Conservation (phyloP, 2,888 invertebrate species). For the Selenia dentaria region DNA sequence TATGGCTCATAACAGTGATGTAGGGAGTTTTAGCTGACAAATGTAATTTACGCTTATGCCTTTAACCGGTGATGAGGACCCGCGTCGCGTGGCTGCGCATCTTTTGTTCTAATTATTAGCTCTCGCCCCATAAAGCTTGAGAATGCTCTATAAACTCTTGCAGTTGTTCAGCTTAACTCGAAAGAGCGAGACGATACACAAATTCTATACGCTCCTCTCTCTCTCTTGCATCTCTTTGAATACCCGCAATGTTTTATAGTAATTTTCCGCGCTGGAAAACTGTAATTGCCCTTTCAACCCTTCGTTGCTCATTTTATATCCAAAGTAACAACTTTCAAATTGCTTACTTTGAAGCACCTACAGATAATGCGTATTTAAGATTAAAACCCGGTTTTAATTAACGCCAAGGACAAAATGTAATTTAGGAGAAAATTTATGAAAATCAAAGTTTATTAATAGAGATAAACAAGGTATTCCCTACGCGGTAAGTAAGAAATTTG, state of each 20-base stretch:
- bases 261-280: slow-evolving; percentile 48
- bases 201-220: slow-evolving; percentile 32
- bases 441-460: slow-evolving; percentile 22
- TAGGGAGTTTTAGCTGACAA: too few relatives aligned
- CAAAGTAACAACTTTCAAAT: slow-evolving; percentile 51
- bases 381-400: slow-evolving; percentile 27
- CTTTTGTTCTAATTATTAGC: slow-evolving; percentile 78
- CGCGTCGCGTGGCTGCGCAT: slow-evolving; percentile 77
- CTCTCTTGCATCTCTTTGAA: slow-evolving; percentile 36
- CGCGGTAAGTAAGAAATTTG: slow-evolving; percentile 9
- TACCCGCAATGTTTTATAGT: slow-evolving; percentile 48
- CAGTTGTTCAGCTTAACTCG: slow-evolving; percentile 52
- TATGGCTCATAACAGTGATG: too few relatives aligned
- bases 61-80: slow-evolving; percentile 57
- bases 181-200: slow-evolving; percentile 40
- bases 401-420: slow-evolving; percentile 20
- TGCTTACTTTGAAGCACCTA: slow-evolving; percentile 45
- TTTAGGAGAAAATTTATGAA: slow-evolving; percentile 15
- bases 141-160: slow-evolving; percentile 55
- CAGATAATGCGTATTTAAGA: slow-evolving; percentile 38
- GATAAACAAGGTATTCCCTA: slow-evolving; percentile 20
- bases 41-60: slow-evolving; percentile 45
- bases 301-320: slow-evolving; percentile 59
- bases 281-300: slow-evolving; percentile 59
- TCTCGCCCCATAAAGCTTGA: slow-evolving; percentile 61